Percentiles rank a stretch among this genome's conserved stretches.
These are phyloP conservation scores for Pocillopora damicornis DNA, from an alignment of 64 coral and sea anemone genomes.

Conservation along the genomic window DNA sequence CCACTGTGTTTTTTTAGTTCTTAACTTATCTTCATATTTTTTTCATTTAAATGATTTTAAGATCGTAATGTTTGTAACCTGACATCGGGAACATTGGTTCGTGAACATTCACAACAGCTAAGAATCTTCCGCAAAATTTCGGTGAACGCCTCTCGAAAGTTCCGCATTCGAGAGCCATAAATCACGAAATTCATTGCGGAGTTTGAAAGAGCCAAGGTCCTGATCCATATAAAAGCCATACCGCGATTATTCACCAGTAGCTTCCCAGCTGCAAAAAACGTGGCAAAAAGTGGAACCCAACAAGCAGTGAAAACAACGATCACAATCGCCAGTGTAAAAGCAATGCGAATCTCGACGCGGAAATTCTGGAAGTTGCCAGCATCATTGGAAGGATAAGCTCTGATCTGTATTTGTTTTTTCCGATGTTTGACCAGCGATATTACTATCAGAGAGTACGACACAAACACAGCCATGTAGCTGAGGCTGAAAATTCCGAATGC, in stretches of 20 bases:
- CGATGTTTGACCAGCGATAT: background rate
- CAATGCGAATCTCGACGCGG: background rate
- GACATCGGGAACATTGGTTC: no score
- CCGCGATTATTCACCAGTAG: background rate
- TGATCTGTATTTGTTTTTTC: background rate
- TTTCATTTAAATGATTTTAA: no score
- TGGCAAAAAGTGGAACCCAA: constrained; percentile 3
- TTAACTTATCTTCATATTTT: no score
- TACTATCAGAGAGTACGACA: background rate
- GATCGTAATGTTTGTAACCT: no score
- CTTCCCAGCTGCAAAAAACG: background rate
- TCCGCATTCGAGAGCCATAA: background rate
- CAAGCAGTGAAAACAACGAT: constrained; percentile 1
- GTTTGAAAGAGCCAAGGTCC: constrained; percentile 13
- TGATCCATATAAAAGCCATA: background rate
- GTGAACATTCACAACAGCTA: background rate
- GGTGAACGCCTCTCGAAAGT: background rate
- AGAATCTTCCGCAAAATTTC: background rate
- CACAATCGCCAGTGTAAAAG: constrained; percentile 11
- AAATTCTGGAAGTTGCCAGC: no score
- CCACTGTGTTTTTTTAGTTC: no score
- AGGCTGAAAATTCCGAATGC: background rate
- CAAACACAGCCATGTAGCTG: background rate
- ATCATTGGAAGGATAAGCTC: background rate
- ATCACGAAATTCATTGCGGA: constrained; percentile 24